These are phyloP conservation scores for Philopedon plagiatum DNA, from an alignment of 2,888 invertebrate species.

Conservation along the genomic window DNA sequence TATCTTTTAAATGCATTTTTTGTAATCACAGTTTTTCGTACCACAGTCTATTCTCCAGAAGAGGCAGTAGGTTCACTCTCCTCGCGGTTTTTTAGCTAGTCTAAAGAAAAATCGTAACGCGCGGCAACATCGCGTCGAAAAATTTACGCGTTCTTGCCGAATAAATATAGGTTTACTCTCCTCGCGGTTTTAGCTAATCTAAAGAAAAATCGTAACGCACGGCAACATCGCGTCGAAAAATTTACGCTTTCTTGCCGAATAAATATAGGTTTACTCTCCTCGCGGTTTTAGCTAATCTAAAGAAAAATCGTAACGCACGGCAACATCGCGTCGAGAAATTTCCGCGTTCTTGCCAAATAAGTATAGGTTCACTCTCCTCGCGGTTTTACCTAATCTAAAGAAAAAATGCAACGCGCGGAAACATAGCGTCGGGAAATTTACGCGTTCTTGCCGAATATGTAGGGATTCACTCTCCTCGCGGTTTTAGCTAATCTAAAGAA, in stretches of 20 bases:
- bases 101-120: background rate
- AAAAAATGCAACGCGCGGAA: background rate
- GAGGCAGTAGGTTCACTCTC: background rate
- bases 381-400: background rate
- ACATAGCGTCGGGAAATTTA: background rate
- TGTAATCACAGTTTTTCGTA: conserved; percentile 40
- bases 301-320: background rate
- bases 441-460: no score
- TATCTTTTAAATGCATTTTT: conserved; percentile 39
- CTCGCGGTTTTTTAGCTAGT: background rate
- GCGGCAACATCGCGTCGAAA: background rate
- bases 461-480: no score
- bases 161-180: background rate
- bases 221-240: background rate
- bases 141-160: no score
- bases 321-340: background rate
- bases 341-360: no score
- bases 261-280: background rate
- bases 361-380: background rate
- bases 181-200: background rate
- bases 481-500: no score
- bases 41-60: background rate
- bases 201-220: background rate
- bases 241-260: no score
- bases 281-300: background rate